Conservation (phyloP, 2,888 invertebrate genomes). For the Arctia plantaginis region DNA sequence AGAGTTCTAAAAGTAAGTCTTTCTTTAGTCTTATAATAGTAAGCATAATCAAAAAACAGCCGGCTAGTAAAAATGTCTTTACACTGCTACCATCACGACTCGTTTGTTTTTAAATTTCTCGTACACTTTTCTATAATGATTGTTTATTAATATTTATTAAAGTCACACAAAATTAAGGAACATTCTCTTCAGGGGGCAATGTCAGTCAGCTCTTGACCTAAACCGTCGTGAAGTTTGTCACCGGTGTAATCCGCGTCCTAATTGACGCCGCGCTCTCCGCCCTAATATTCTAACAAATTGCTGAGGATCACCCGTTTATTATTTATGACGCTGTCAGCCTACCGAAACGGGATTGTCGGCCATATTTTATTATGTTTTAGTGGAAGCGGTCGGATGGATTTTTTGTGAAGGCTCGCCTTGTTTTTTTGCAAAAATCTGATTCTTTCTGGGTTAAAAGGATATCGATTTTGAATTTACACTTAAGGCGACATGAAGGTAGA, state of each 20-base stretch:
- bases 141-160: not conserved
- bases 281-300: constrained; percentile 55
- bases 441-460: not conserved
- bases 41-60: not conserved
- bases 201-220: constrained; percentile 42
- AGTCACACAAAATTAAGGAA: constrained; percentile 2
- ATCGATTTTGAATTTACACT: not conserved
- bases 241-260: constrained; percentile 48
- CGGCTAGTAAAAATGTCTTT: not conserved
- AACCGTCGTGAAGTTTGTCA: constrained; percentile 49
- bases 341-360: constrained; percentile 21
- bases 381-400: constrained; percentile 9
- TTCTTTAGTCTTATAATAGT: not conserved
- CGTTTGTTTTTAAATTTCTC: not conserved
- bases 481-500: not conserved
- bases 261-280: constrained; percentile 43
- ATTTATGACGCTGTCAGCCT: constrained; percentile 48
- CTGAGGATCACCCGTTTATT: constrained; percentile 50
- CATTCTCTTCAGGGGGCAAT: constrained; percentile 2
- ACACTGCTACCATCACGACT: not conserved
- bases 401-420: constrained; percentile 1
- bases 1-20: not conserved
- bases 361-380: constrained; percentile 24
- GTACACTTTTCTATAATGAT: not conserved
- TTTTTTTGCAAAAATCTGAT: not conserved